A percentile compares a stretch with the other conserved stretches of the same genome.
phyloP scores from a whole-genome alignment of 2,888 invertebrate species.

The Pterostichus niger region DNA sequence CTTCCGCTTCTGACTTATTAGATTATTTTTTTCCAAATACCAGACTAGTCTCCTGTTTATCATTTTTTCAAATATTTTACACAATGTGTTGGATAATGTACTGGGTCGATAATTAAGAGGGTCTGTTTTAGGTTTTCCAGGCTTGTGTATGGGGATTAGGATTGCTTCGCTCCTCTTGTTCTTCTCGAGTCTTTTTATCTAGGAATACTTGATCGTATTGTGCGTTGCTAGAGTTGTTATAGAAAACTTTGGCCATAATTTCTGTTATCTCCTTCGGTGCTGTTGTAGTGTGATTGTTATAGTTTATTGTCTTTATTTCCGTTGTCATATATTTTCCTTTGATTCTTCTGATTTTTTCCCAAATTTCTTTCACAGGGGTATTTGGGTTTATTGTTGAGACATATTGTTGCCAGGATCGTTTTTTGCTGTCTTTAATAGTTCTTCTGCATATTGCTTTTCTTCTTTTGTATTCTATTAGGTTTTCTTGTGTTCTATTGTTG shows the following conservation, averaged over 20 bases:
- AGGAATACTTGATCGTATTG: background rate
- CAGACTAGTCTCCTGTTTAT: constrained; percentile 46
- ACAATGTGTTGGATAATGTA: background rate
- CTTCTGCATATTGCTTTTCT: constrained; percentile 2
- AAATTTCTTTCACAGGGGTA: background rate
- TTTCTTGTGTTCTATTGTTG: constrained; percentile 50
- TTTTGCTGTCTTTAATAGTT: constrained; percentile 39
- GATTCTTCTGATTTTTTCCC: constrained; percentile 3
- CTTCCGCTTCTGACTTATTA: constrained; percentile 6
- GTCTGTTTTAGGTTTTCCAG: constrained; percentile 6
- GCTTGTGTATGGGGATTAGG: constrained; percentile 33
- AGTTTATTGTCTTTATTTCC: background rate
- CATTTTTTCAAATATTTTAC: constrained; percentile 44
- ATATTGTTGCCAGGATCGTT: constrained; percentile 25
- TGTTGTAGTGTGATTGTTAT: background rate
- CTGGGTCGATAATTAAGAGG: constrained; percentile 13
- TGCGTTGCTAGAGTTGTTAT: constrained; percentile 14
- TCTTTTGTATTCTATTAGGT: constrained; percentile 24
- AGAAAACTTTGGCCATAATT: background rate
- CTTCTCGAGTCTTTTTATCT: background rate
- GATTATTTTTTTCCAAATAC: constrained; percentile 42
- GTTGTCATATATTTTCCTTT: background rate
- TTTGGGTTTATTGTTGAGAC: background rate
- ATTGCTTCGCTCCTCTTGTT: background rate
- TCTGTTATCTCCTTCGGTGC: constrained; percentile 12